Conservation (phyloP, 2,797 vertebrate genomes). For the Enteromius radiatus region DNA sequence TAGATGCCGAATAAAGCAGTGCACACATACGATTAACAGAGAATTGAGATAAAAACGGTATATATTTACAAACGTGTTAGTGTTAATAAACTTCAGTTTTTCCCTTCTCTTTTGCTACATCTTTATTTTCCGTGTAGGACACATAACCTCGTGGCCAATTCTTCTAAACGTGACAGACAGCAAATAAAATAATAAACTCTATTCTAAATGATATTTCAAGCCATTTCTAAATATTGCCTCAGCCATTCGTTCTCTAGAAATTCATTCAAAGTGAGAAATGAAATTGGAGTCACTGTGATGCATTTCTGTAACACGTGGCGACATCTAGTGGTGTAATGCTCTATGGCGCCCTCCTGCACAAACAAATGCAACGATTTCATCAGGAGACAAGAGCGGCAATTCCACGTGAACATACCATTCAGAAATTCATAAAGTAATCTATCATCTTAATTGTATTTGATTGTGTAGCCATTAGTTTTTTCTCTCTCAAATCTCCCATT, state of each 20-base stretch:
- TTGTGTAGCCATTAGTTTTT: neutral
- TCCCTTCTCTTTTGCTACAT: neutral
- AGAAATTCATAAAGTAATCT: neutral
- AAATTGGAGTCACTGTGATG: constrained; percentile 37
- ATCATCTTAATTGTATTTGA: neutral
- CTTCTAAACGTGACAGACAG: neutral
- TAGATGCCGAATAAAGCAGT: neutral
- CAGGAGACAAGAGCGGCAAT: neutral
- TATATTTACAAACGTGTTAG: neutral
- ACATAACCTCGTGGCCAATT: neutral
- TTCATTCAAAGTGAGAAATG: constrained; percentile 34
- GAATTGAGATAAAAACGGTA: neutral
- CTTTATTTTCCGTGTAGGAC: neutral
- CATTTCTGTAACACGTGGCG: constrained; percentile 57
- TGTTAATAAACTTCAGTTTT: neutral
- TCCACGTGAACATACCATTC: neutral
- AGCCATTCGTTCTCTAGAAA: neutral
- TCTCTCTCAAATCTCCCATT: neutral
- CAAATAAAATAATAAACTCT: neutral
- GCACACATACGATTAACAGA: neutral
- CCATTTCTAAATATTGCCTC: constrained; percentile 4
- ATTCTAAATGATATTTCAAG: neutral
- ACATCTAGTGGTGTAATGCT: constrained; percentile 72
- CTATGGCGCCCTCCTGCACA: neutral
- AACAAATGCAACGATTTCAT: neutral